phyloP scores from a whole-genome alignment of 2,797 vertebrate species.

The Tokudaia tokunoshimensis region DNA sequence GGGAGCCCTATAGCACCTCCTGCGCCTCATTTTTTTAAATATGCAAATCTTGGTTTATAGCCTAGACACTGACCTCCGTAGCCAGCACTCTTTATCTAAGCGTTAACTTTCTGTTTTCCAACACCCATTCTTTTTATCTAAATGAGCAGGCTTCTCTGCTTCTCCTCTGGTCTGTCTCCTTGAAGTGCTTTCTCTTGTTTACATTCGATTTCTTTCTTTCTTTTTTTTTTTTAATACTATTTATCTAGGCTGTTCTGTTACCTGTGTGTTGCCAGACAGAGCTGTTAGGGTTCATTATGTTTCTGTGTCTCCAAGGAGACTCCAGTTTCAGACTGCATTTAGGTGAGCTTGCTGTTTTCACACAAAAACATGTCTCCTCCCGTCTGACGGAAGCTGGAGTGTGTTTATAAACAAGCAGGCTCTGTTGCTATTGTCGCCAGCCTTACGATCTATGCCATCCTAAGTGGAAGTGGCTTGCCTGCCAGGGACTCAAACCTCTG shows the following conservation, averaged over 20 bases:
- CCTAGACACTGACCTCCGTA: background rate
- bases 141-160: conserved; percentile 5
- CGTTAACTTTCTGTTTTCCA: background rate
- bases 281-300: conserved; percentile 17
- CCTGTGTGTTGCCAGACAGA: conserved; percentile 31
- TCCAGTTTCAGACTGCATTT: conserved; percentile 47
- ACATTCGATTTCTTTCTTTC: background rate
- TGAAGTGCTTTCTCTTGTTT: background rate
- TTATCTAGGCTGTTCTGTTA: background rate
- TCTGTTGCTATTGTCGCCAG: background rate
- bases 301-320: conserved; percentile 57
- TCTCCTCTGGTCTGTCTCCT: background rate
- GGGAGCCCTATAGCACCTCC: background rate
- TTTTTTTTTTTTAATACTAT: background rate
- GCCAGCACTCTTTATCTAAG: background rate
- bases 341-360: conserved; percentile 58
- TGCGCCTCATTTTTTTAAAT: background rate
- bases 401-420: conserved; percentile 36
- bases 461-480: background rate
- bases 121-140: background rate
- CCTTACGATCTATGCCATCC: background rate
- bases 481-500: background rate
- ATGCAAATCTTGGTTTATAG: background rate
- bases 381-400: background rate
- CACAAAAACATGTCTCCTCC: conserved; percentile 23